Conservation (phyloP, 2,888 invertebrate genomes). For the Tillus elongatus region DNA sequence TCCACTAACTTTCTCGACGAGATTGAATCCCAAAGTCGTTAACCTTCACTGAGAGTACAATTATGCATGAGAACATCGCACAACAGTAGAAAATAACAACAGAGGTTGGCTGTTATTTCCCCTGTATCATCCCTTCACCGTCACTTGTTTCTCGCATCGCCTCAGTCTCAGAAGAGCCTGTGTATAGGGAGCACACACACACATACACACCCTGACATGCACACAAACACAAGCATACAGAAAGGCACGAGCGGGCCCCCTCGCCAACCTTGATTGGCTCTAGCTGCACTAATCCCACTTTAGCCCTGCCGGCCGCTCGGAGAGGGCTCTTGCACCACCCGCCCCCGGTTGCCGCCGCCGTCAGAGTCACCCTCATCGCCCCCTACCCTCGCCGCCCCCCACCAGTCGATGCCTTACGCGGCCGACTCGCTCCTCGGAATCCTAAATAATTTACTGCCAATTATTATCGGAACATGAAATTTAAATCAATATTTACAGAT, state of each 20-base stretch:
- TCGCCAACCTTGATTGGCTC: constrained; percentile 54
- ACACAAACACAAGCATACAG: too few species aligned
- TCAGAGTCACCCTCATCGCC: neutral
- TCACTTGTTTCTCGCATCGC: neutral
- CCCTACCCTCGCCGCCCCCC: constrained; percentile 16
- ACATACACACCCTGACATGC: too few species aligned
- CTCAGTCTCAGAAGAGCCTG: too few species aligned
- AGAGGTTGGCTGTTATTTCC: too few species aligned
- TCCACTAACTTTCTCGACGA: too few species aligned
- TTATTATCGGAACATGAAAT: constrained; percentile 28
- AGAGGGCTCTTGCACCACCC: constrained; percentile 45
- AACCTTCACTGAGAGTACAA: too few species aligned
- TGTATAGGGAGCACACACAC: too few species aligned
- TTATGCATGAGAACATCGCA: too few species aligned
- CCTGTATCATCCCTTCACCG: too few species aligned
- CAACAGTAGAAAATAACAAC: too few species aligned
- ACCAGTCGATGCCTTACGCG: constrained; percentile 22
- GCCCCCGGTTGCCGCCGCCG: constrained; percentile 8
- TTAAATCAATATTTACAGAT: constrained; percentile 22
- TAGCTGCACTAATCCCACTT: constrained; percentile 61
- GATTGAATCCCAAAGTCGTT: too few species aligned
- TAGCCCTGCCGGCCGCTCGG: constrained; percentile 57
- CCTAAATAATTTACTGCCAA: constrained; percentile 34
- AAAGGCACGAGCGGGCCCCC: too few species aligned
- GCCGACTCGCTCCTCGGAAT: constrained; percentile 30